These are phyloP conservation scores for Ridgeia piscesae DNA, from an alignment of 1,140 invertebrate species.

Conservation along the genomic window DNA sequence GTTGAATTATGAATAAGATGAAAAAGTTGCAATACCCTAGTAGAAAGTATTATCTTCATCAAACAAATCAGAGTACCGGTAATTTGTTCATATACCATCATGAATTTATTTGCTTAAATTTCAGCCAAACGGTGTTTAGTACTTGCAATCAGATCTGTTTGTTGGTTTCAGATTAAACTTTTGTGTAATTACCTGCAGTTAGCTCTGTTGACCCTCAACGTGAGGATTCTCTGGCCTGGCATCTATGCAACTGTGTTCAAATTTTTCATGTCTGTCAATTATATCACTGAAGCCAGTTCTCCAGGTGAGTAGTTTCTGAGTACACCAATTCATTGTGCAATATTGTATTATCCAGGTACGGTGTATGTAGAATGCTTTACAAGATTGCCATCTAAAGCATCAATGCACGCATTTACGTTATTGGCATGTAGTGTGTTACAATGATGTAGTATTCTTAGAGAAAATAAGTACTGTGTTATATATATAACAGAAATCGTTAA, in stretches of 20 bases:
- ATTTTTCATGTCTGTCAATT: neutral
- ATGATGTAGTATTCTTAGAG: neutral
- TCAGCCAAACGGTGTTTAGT: neutral
- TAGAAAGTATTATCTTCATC: too few relatives aligned
- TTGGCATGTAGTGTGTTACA: neutral
- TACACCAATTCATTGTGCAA: neutral
- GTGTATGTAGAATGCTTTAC: neutral
- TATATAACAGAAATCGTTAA: too few relatives aligned
- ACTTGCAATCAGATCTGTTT: neutral
- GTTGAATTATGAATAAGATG: too few relatives aligned
- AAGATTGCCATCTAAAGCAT: neutral
- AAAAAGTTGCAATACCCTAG: too few relatives aligned
- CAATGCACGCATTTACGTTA: neutral
- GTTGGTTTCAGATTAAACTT: neutral
- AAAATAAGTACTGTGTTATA: neutral
- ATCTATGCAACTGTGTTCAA: neutral
- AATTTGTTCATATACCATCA: too few relatives aligned
- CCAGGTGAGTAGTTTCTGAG: neutral
- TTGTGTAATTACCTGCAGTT: neutral
- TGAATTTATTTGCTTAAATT: neutral
- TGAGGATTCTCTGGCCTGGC: slow-evolving; percentile 3
- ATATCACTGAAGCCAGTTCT: neutral
- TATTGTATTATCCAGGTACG: neutral
- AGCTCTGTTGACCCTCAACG: neutral
- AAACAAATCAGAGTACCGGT: too few relatives aligned